Base-by-base conservation (phyloP, 2,113 vertebrate species). In the Craseonycteris thonglongyai region DNA sequence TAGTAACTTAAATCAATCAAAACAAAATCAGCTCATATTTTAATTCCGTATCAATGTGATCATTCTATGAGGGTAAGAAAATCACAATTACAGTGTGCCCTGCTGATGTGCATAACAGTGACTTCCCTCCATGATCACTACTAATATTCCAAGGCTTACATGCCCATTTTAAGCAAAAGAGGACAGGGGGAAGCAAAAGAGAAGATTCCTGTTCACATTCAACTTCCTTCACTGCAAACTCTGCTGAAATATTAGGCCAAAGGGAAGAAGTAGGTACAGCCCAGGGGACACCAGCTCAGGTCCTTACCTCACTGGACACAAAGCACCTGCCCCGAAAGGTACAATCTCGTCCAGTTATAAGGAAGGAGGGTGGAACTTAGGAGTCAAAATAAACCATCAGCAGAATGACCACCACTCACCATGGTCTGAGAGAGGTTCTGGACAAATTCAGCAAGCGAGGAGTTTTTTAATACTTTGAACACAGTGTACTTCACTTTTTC, bases 401-500 rank as follows among this genome's bases (percentile, higher is more conserved):
- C 30, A 49, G 71, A 45, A 49, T 21, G 38, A 6, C 7, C 0
- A 16, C 22, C n/a, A 93, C 99, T 99, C 97, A 99, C 99, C 99
- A 99, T 99, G 33, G 99, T 99, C 98, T 99, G 99, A 61, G 99
- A 99, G 85, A 99, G 99, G 97, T 99, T 99, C 98, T 99, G 99
- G 80, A 99, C 99, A 95, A 99, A 99, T 97, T 99, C 99, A 2
- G 99, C 98, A 89, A 99, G 98, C 0, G 99, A 99, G 42, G 99
- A 99, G 98, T 99, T 99, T 98, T 99, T 99, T 97, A 99, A 97
- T 94, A 99, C 99, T 98, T 99, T 99, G 98, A 99, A 99, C 97
- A 99, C 99, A 0, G 99, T 99, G 97, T 99, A 99, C 96, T 99
- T 99, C 90, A 99, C 99, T 98, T 99, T 99, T 97, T 99, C 99